Base-by-base conservation (phyloP, 2,113 vertebrate species). In the Nothobranchius furzeri region DNA sequence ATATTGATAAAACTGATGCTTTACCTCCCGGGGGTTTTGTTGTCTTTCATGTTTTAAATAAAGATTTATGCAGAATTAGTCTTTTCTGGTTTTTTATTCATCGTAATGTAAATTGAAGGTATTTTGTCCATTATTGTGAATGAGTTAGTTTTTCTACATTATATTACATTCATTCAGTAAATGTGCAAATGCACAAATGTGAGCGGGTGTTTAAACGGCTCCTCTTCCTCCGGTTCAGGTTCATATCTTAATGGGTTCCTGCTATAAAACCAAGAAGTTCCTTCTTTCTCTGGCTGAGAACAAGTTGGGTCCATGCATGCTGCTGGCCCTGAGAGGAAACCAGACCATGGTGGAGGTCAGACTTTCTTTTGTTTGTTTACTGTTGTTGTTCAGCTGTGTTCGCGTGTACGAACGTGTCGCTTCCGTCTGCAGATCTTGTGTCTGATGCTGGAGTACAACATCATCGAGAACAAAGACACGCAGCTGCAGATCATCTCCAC, bases 401-500 rank as follows among this genome's bases (percentile, higher is more conserved):
- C 30, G 30, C 4, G 30, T 30, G 30, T 30, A 30, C 30, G 40
- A 42, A 3, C 10, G 6, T 42, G 7, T 7, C n/a, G 24, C 14
- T 46, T 15, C 10, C 47, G 42, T 67, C 60, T 74, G 3, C 76
- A 99, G 98, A 99, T 99, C 89, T 86, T 99, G 79, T 99, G 98
- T 81, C 87, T 99, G 87, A 99, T 99, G 98, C 92, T 99, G 89
- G 98, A 99, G 70, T 99, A 99, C 89, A 99, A 98, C 93, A 98
- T 99, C 89, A 99, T 98, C 1, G 97, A 99, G 86, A 98, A 99
- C 84, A 97, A 99, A 0, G 98, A 99, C 93, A 98, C 96, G 0
- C 97, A 99, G 90, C 94, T 99, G 81, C 98, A 99, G 94, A 98
- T 99, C 93, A 98, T 99, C 92, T 99, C 97, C 51, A 99, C 97